A percentile compares a stretch with the other conserved stretches of the same genome.
Evolutionary conservation across 1,140 invertebrate species (phyloP).

Genomic region (Bombus sylvicola): DNA sequence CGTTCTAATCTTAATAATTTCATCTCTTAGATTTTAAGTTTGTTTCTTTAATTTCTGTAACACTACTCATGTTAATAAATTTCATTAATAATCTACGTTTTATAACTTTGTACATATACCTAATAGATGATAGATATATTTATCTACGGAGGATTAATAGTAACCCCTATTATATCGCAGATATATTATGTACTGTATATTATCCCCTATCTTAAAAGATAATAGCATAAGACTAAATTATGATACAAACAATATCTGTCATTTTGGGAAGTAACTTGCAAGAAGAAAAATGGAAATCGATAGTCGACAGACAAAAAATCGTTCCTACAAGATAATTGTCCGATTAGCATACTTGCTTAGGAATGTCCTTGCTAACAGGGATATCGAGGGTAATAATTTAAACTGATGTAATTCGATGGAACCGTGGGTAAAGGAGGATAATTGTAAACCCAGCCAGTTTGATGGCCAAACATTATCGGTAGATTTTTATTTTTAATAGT

Average conservation of each 20-base stretch:
- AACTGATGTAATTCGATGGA: slow-evolving; percentile 2
- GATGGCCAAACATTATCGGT: neutral
- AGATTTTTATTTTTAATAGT: no score
- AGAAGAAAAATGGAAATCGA: neutral
- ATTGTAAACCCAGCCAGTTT: neutral
- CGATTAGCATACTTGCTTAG: no score
- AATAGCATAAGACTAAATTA: no score
- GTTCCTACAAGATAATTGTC: neutral
- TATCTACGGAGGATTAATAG: no score
- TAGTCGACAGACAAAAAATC: no score
- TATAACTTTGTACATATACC: no score
- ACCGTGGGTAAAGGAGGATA: neutral
- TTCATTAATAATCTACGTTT: neutral
- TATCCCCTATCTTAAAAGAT: neutral
- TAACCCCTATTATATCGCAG: no score
- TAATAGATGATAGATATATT: no score
- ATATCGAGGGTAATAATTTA: slow-evolving; percentile 14
- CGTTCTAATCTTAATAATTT: neutral
- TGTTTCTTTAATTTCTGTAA: neutral
- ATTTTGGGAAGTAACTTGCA: neutral
- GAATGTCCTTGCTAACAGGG: neutral
- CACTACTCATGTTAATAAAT: neutral
- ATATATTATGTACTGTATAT: no score
- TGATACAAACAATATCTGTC: no score
- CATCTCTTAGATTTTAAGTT: no score